phyloP scores from a whole-genome alignment of 2,113 vertebrate species.

The Sterna hirundo region DNA sequence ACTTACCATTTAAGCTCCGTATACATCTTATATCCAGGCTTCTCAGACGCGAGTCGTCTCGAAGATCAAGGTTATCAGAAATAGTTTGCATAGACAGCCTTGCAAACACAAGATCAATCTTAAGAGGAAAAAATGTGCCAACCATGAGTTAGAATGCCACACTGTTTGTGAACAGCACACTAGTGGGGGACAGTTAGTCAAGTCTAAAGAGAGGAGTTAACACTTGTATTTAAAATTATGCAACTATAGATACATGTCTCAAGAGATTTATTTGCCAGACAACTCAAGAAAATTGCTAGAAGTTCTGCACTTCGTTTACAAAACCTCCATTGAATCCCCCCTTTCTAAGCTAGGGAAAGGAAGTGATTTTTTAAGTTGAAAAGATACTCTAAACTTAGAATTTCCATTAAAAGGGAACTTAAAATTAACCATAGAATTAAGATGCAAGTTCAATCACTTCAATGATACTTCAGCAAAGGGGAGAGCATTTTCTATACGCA shows the following conservation, averaged over 20 bases:
- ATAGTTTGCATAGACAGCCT: constrained; percentile 88
- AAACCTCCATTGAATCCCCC: neutral
- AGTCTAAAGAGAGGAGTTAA: neutral
- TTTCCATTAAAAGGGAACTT: neutral
- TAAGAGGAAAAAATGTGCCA: neutral
- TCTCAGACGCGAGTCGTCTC: constrained; percentile 89
- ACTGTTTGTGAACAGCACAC: neutral
- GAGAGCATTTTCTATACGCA: neutral
- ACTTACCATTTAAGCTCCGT: constrained; percentile 93
- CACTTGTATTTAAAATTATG: neutral
- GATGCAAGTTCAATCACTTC: neutral
- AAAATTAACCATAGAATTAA: neutral
- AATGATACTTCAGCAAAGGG: neutral
- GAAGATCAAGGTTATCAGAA: constrained; percentile 93
- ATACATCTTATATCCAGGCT: constrained; percentile 96
- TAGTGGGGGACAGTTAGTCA: neutral
- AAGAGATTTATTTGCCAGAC: neutral
- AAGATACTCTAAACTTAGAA: neutral
- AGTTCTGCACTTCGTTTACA: neutral
- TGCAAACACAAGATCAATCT: constrained; percentile 98
- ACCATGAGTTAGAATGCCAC: fast-evolving
- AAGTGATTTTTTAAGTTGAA: neutral
- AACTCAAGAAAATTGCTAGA: neutral
- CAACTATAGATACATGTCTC: neutral
- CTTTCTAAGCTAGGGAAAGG: neutral